Conservation (phyloP, 2,888 invertebrate genomes). For the Drosophila eohydei region DNA sequence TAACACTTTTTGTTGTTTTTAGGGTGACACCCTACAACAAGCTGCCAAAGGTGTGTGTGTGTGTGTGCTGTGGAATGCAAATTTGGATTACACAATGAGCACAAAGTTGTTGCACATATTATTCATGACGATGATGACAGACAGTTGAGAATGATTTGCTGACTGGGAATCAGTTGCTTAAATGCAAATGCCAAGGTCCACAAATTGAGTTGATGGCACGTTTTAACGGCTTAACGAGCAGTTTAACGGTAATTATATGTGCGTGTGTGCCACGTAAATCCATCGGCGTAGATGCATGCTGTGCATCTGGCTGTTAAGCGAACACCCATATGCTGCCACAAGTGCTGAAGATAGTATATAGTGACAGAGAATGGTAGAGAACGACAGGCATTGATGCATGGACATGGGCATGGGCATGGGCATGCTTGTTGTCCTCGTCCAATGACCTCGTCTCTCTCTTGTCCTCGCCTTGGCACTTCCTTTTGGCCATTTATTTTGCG, state of each 20-base stretch:
- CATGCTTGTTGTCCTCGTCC: conserved; percentile 16
- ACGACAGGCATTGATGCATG: conserved; percentile 5
- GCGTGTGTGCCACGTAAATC: conserved; percentile 15
- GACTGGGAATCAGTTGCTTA: conserved; percentile 6
- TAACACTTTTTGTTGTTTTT: conserved; percentile 22
- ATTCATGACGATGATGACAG: conserved; percentile 8
- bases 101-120: conserved; percentile 11
- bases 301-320: conserved; percentile 5
- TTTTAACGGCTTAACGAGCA: conserved; percentile 44
- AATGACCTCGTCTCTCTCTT: conserved; percentile 44
- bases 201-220: conserved; percentile 22
- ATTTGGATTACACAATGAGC: conserved; percentile 25
- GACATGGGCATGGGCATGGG: background rate
- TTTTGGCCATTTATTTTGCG: conserved; percentile 66
- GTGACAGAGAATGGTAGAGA: background rate
- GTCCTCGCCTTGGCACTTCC: conserved; percentile 59
- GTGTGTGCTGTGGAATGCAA: conserved; percentile 27
- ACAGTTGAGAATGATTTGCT: conserved; percentile 10
- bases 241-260: conserved; percentile 55
- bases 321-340: background rate
- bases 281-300: conserved; percentile 4
- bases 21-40: conserved; percentile 21
- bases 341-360: background rate
- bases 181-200: conserved; percentile 26
- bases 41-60: conserved; percentile 3